Percentiles rank a stretch among this genome's conserved stretches.
Conservation (phyloP, 2,797 vertebrate genomes). For the Phoeniculus purpureus region DNA sequence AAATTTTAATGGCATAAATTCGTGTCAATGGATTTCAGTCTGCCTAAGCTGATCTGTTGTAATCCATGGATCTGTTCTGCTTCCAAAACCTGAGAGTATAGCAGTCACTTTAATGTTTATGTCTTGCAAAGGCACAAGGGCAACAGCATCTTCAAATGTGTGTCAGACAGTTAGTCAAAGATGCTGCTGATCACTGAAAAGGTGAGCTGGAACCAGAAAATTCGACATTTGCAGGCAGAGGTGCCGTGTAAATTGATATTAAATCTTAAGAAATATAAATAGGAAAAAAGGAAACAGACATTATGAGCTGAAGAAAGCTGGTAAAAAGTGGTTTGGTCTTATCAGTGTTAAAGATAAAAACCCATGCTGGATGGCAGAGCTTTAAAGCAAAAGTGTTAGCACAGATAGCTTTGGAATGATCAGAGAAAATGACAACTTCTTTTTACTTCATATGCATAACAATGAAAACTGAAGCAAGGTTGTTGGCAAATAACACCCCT, state of each 20-base stretch:
- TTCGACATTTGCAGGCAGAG: not conserved
- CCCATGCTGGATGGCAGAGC: not conserved
- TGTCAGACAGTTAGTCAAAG: not conserved
- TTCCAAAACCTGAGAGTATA: not conserved
- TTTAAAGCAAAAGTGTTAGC: conserved; percentile 25
- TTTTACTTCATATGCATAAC: conserved; percentile 9
- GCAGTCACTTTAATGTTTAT: not conserved
- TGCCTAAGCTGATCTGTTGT: not conserved
- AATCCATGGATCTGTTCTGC: not conserved
- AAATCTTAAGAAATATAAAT: not conserved
- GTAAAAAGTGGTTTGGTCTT: not conserved
- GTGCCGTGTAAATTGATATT: not conserved
- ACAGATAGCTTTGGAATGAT: conserved; percentile 18
- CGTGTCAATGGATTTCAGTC: not conserved
- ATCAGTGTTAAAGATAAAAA: not conserved
- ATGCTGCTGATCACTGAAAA: not conserved
- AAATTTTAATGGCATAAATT: not conserved
- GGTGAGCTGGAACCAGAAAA: not conserved
- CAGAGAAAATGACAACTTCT: not conserved
- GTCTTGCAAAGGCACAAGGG: not conserved
- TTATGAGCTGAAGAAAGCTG: not conserved
- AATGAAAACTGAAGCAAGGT: not conserved
- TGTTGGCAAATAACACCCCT: conserved; percentile 36
- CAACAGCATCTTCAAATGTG: not conserved
- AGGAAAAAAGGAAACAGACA: not conserved